These are phyloP conservation scores for Psittacus erithacus DNA, from an alignment of 2,113 vertebrate genomes.

Conservation along the genomic window DNA sequence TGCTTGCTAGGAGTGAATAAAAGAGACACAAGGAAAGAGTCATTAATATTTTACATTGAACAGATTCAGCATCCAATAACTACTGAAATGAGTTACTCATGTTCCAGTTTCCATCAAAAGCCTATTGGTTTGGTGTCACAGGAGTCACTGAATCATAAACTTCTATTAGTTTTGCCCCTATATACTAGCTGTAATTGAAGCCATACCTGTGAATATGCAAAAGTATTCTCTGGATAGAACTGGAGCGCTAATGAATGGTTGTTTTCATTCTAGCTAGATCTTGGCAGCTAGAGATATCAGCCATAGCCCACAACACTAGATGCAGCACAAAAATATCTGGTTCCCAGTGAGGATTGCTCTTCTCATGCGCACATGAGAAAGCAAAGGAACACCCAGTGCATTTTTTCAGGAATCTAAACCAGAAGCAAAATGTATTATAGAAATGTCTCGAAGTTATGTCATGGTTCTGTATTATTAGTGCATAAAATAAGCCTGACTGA, in stretches of 20 bases:
- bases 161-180: neutral
- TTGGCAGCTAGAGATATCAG: neutral
- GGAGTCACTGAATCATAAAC: neutral
- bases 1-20: neutral
- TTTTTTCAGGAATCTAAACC: neutral
- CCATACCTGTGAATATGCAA: neutral
- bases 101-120: neutral
- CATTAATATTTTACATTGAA: neutral
- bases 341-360: neutral
- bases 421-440: neutral
- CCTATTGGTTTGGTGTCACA: neutral
- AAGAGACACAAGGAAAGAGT: neutral
- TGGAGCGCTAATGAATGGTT: neutral
- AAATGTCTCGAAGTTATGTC: neutral
- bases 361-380: neutral
- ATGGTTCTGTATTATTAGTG: neutral
- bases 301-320: neutral
- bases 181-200: neutral
- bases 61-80: neutral
- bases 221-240: neutral
- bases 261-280: neutral
- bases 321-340: neutral
- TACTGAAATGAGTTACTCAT: neutral
- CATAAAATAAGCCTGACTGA: neutral
- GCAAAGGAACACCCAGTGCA: neutral